Evolutionary conservation across 2,888 invertebrate species (phyloP).

Genomic region (Neoaliturus tenellus): DNA sequence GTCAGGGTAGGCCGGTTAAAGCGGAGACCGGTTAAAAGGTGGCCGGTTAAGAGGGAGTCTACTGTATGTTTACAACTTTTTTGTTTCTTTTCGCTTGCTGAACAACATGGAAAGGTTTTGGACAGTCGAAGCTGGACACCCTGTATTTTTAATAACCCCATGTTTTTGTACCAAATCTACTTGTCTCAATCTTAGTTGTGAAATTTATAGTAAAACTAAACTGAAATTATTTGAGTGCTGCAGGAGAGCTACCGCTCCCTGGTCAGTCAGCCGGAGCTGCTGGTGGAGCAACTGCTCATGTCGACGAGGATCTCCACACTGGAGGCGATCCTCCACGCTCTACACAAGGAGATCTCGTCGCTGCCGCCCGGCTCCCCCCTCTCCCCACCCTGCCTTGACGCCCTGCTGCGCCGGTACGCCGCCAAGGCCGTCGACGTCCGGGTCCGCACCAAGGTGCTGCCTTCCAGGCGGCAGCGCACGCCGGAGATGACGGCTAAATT

Average conservation of each 20-base stretch:
- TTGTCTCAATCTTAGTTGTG: too few species aligned
- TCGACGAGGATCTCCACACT: constrained; percentile 86
- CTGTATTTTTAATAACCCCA: too few species aligned
- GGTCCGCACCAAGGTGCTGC: constrained; percentile 69
- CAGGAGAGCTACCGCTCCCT: constrained; percentile 56
- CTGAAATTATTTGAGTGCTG: not conserved
- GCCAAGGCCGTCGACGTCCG: constrained; percentile 83
- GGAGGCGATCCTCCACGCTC: constrained; percentile 77
- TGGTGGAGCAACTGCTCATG: constrained; percentile 92
- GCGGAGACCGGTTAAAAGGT: too few species aligned
- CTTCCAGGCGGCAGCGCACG: constrained; percentile 54
- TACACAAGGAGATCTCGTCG: constrained; percentile 72
- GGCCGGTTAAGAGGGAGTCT: too few species aligned
- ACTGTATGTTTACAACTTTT: too few species aligned
- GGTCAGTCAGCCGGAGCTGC: constrained; percentile 78
- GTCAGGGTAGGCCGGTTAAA: too few species aligned
- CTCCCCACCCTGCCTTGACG: constrained; percentile 74
- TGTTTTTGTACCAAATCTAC: too few species aligned
- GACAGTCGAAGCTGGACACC: too few species aligned
- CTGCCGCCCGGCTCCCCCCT: constrained; percentile 59
- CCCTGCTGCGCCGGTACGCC: constrained; percentile 83
- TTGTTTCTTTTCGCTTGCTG: too few species aligned
- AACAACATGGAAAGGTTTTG: too few species aligned
- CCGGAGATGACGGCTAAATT: constrained; percentile 41
- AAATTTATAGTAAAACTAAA: too few species aligned